Evolutionary conservation across 1,140 invertebrate species (phyloP), one percentile per base, ranked within the genome.

Genomic region (Lepidostoma basale): DNA sequence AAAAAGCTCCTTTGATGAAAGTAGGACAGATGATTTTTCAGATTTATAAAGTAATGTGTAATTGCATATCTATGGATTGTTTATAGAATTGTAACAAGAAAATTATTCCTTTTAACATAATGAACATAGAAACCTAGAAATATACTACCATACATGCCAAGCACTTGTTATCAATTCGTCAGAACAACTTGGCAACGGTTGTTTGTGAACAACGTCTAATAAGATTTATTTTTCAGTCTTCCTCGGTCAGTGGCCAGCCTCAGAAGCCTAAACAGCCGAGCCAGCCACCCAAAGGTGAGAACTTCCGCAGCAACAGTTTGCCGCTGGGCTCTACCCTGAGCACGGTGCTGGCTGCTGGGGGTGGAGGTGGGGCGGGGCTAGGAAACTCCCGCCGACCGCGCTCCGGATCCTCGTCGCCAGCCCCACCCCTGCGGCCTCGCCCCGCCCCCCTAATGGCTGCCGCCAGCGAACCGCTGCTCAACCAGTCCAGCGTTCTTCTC

Each of bases 281-380:
- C n/a, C 52, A 65, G 52, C 10, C 33, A 8, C 16, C 30, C 28
- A 72, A 68, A 33, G 39, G 25, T 42, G 85, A 87, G 69, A 85
- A 84, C 74, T 85, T 80, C 75, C 80, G 85, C 12, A 86, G 85
- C 45, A 85, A 86, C 73, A 86, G 85, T 74, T 68, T 87, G 68
- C 85, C 85, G 3, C 74, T 86, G n/a, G 85, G 85, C 65, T 79
- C 85, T 44, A 78, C 70, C n/a, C 16, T 72, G 6, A 58, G 60
- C 12, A 40, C 70, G 6, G 54, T 72, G 9, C 25, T 68, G 36
- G 69, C 30, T 2, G 49, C 20, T 8, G 42, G 12, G 10, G 22
- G 22, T 22, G 26, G 30, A 14, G 22, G 36, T 0, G 33, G n/a
- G 6, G 8, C n/a, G 10, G 26, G 23, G n/a, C 10, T 20, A 5